These are phyloP conservation scores for Meteorus colon DNA, from an alignment of 2,888 invertebrate genomes.

Conservation along the genomic window DNA sequence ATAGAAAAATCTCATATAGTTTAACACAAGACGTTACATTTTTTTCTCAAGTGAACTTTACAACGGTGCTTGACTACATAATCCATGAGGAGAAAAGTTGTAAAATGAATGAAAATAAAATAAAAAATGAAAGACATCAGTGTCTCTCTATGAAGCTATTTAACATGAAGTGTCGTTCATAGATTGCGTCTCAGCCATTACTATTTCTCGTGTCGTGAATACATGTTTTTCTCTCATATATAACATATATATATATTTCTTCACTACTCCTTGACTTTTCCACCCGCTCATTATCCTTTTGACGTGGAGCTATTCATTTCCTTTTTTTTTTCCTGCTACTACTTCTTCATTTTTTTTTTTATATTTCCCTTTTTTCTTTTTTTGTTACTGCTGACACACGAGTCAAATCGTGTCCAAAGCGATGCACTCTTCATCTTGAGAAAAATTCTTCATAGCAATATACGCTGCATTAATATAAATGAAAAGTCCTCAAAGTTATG, in stretches of 20 bases:
- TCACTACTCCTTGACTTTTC: conserved; percentile 44
- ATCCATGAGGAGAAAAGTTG: background rate
- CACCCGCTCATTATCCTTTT: conserved; percentile 49
- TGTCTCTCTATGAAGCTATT: conserved; percentile 58
- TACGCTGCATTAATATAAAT: conserved; percentile 15
- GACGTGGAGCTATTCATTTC: background rate
- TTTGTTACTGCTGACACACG: conserved; percentile 19
- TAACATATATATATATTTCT: conserved; percentile 44
- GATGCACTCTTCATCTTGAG: conserved; percentile 13
- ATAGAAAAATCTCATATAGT: background rate
- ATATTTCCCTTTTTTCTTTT: conserved; percentile 35
- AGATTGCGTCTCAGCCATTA: background rate
- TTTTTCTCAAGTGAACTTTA: background rate
- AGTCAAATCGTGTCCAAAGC: conserved; percentile 26
- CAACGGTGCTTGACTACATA: conserved; percentile 1
- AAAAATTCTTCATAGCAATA: conserved; percentile 30
- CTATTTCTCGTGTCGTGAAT: conserved; percentile 2
- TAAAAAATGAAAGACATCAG: conserved; percentile 39
- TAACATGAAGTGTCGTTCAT: conserved; percentile 45
- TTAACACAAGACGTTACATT: background rate
- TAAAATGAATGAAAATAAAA: background rate
- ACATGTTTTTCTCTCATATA: conserved; percentile 31
- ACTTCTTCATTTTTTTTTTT: background rate
- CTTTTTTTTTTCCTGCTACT: background rate
- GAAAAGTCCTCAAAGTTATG: conserved; percentile 10